Conservation (phyloP, 1,140 invertebrate genomes). For the Mamestra configurata region DNA sequence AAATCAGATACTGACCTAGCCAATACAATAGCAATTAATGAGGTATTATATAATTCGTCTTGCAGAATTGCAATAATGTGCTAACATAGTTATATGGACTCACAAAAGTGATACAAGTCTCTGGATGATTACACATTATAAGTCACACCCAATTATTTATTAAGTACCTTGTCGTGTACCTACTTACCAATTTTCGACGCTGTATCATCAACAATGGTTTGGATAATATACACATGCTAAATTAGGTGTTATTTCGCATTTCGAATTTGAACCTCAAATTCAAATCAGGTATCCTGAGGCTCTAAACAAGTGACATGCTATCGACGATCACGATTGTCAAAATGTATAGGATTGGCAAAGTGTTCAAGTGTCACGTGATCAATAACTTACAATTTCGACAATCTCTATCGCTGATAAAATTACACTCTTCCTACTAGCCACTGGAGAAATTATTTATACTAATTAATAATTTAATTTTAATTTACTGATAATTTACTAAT, state of each 20-base stretch:
- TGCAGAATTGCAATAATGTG: background rate
- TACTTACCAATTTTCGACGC: background rate
- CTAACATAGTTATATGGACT: background rate
- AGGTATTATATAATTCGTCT: slow-evolving; percentile 1
- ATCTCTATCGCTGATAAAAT: no score
- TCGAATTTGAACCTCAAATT: background rate
- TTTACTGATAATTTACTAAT: no score
- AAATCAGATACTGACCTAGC: background rate
- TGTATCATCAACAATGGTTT: background rate
- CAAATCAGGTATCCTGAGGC: no score
- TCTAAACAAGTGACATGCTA: no score
- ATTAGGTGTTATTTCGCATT: background rate
- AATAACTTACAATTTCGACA: no score
- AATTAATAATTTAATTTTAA: no score
- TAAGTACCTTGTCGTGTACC: background rate
- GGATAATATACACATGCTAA: background rate
- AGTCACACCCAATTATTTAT: slow-evolving; percentile 6
- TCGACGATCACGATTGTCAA: no score
- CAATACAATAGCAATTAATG: background rate
- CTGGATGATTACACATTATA: background rate
- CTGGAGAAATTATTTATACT: no score
- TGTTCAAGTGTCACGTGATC: no score
- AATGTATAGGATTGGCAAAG: no score
- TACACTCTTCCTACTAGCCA: no score
- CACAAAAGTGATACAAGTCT: background rate